Percentiles rank a stretch among this genome's conserved stretches.
These are phyloP conservation scores for Steatocranus sp. DNA, from an alignment of 2,797 vertebrate genomes.

Conservation along the genomic window DNA sequence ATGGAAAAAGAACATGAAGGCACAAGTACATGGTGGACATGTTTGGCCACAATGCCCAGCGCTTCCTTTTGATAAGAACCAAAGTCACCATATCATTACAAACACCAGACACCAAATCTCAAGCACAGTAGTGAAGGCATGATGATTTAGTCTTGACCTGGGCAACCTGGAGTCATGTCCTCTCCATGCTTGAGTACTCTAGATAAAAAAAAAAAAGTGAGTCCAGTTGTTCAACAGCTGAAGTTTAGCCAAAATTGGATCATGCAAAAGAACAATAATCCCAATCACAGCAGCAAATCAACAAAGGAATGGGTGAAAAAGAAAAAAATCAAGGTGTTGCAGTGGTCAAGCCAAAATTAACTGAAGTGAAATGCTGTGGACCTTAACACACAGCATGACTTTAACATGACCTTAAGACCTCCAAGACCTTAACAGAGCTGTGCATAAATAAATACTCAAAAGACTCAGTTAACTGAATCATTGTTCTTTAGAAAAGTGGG, in stretches of 20 bases:
- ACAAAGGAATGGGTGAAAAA: background rate
- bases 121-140: background rate
- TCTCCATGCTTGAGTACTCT: background rate
- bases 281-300: background rate
- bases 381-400: fast-evolving
- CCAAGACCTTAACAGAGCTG: background rate
- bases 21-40: fast-evolving
- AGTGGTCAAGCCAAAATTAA: background rate
- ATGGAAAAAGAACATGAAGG: background rate
- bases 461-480: background rate
- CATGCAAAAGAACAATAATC: background rate
- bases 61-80: fast-evolving
- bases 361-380: background rate
- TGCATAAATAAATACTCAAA: background rate
- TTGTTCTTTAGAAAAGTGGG: background rate
- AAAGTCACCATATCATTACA: background rate
- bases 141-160: background rate
- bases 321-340: background rate
- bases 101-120: background rate
- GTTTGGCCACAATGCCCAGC: fast-evolving
- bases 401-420: fast-evolving
- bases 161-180: fast-evolving
- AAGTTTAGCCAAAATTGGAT: background rate
- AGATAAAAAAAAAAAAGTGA: background rate
- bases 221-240: background rate